Evolutionary conservation across 1,140 invertebrate species (phyloP).

Genomic region (Cydia splendana): DNA sequence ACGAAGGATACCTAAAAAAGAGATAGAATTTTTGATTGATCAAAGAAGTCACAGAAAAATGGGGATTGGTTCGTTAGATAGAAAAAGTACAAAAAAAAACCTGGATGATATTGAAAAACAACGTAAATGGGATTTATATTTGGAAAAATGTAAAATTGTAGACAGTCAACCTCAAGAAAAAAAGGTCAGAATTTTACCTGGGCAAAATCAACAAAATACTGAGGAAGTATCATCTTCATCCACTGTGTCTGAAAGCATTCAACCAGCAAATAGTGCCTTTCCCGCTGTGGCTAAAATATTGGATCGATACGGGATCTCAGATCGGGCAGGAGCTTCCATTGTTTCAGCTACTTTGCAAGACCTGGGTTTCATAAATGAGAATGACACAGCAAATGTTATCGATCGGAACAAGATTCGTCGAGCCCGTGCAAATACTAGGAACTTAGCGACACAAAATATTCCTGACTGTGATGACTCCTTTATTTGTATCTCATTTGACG

Average conservation of each 20-base stretch:
- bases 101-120: conserved; percentile 4
- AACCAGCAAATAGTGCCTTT: not conserved
- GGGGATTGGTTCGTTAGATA: not conserved
- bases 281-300: conserved; percentile 3
- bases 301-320: conserved; percentile 2
- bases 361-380: not conserved
- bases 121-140: not conserved
- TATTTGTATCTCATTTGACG: not conserved
- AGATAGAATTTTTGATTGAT: too few relatives aligned
- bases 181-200: not conserved
- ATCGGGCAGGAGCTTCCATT: conserved; percentile 2
- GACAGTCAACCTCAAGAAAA: conserved; percentile 1
- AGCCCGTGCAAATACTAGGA: not conserved
- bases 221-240: not conserved
- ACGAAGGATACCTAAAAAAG: too few relatives aligned
- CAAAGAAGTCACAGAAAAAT: not conserved
- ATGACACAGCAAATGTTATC: not conserved
- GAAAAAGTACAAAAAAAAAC: not conserved
- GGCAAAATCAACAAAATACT: conserved; percentile 4
- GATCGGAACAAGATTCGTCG: not conserved
- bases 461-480: not conserved
- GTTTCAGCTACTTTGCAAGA: conserved; percentile 3
- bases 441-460: not conserved
- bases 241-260: not conserved
- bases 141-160: not conserved